Conservation (phyloP, 2,797 vertebrate genomes). For the Muscicapa striata region DNA sequence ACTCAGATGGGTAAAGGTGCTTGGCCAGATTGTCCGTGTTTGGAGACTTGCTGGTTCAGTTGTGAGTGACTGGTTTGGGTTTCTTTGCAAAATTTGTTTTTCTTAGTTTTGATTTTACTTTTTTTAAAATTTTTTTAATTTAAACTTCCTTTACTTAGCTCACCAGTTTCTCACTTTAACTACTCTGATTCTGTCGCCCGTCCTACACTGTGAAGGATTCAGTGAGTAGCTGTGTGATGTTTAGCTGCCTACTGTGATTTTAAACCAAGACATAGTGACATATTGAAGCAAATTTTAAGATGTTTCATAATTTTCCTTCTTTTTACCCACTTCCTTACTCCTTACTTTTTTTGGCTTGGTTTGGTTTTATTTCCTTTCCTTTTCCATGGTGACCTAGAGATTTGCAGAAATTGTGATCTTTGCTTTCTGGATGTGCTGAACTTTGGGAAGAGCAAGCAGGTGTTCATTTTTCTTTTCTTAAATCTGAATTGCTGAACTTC, state of each 20-base stretch:
- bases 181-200: not conserved
- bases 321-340: not conserved
- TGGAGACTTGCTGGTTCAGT: not conserved
- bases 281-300: not conserved
- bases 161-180: not conserved
- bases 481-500: not conserved
- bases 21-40: not conserved
- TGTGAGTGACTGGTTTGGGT: not conserved
- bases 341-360: not conserved
- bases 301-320: fast-evolving
- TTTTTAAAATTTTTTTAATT: not conserved
- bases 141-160: not conserved
- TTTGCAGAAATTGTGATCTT: not conserved
- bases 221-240: not conserved
- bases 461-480: not conserved
- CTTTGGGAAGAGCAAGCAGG: not conserved
- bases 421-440: not conserved
- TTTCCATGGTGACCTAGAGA: not conserved
- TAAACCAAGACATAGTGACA: not conserved
- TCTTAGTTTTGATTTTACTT: not conserved
- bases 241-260: not conserved
- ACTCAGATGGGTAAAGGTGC: not conserved
- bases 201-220: fast-evolving
- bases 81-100: not conserved
- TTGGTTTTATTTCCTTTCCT: fast-evolving